Evolutionary conservation across 1,140 invertebrate species (phyloP).

Genomic region (Daktulosphaira vitifoliae): DNA sequence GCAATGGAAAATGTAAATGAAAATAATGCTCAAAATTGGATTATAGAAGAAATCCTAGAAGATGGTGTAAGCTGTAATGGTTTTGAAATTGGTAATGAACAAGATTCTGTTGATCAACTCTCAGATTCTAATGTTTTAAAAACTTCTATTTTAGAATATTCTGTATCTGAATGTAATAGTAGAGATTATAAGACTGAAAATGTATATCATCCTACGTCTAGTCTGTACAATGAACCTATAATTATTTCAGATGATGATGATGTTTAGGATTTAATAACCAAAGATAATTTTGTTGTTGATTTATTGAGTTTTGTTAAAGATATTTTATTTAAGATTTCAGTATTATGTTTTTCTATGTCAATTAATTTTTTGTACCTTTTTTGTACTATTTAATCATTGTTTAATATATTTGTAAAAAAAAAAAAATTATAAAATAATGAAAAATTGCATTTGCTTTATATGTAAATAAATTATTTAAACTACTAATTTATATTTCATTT

Average conservation of each 20-base stretch:
- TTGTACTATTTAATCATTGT: too few species aligned
- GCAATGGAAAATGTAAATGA: not conserved
- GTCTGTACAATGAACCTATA: not conserved
- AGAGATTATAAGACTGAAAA: conserved; percentile 20
- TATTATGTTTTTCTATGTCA: not conserved
- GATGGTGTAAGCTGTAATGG: not conserved
- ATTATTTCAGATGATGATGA: conserved; percentile 11
- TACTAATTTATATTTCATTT: too few species aligned
- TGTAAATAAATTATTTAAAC: too few species aligned
- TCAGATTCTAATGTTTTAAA: too few species aligned
- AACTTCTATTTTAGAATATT: not conserved
- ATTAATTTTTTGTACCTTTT: too few species aligned
- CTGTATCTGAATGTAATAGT: not conserved
- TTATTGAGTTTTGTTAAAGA: conserved; percentile 10
- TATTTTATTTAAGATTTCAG: not conserved
- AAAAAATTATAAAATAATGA: too few species aligned
- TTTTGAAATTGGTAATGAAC: not conserved
- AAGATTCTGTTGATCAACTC: not conserved
- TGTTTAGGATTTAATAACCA: not conserved
- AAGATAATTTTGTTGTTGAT: conserved; percentile 1
- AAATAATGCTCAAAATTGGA: not conserved
- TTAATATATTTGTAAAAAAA: too few species aligned
- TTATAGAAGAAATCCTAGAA: conserved; percentile 10
- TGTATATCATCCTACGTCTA: conserved; percentile 6
- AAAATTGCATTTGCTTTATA: too few species aligned